These are phyloP conservation scores for Ennomos fuscantarius DNA, from an alignment of 2,888 invertebrate genomes.

Conservation along the genomic window DNA sequence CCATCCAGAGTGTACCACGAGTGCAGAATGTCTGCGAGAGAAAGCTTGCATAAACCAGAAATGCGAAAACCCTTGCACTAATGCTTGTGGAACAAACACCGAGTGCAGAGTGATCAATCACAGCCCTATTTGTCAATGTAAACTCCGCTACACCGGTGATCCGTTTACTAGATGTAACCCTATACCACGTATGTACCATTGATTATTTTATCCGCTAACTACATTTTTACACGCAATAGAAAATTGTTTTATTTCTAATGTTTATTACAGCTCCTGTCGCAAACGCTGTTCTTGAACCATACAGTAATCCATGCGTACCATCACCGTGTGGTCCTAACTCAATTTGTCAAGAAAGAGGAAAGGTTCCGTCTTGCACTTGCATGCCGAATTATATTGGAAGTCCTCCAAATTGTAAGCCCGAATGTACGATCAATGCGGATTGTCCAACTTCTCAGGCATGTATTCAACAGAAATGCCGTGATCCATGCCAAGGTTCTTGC, in stretches of 20 bases:
- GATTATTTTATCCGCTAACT: not conserved
- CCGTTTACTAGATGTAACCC: slow-evolving; percentile 86
- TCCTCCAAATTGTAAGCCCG: slow-evolving; percentile 88
- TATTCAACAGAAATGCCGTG: slow-evolving; percentile 88
- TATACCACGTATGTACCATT: slow-evolving; percentile 74
- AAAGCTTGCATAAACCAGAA: slow-evolving; percentile 91
- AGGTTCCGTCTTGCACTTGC: slow-evolving; percentile 87
- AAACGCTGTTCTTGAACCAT: slow-evolving; percentile 76
- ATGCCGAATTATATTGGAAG: slow-evolving; percentile 85
- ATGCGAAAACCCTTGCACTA: slow-evolving; percentile 91
- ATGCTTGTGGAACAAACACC: slow-evolving; percentile 88
- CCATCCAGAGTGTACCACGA: slow-evolving; percentile 91
- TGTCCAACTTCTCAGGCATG: slow-evolving; percentile 89
- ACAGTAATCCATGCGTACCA: slow-evolving; percentile 84
- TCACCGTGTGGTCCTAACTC: slow-evolving; percentile 91
- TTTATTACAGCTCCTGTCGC: slow-evolving; percentile 72
- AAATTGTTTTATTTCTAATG: slow-evolving; percentile 4
- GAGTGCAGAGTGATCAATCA: slow-evolving; percentile 91
- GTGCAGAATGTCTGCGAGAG: slow-evolving; percentile 89
- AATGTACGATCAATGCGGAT: slow-evolving; percentile 89
- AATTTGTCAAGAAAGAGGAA: slow-evolving; percentile 84
- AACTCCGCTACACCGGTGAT: slow-evolving; percentile 87
- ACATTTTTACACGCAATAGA: not conserved
- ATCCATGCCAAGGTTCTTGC: slow-evolving; percentile 90
- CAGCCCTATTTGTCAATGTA: slow-evolving; percentile 91